These are phyloP conservation scores for Nipponia nippon DNA, from an alignment of 2,113 vertebrate genomes.

Conservation along the genomic window DNA sequence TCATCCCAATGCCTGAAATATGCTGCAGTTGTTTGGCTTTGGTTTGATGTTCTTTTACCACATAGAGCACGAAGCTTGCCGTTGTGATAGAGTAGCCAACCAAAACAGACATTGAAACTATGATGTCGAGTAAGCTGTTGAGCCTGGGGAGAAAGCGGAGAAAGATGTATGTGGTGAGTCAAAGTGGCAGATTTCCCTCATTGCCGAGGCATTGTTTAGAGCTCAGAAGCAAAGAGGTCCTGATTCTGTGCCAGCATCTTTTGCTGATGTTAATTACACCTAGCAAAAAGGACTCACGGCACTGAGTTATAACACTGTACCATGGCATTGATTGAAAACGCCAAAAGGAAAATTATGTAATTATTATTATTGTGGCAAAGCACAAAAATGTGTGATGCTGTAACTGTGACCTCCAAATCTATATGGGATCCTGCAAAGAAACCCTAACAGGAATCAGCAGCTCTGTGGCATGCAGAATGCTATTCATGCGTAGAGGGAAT, in stretches of 20 bases:
- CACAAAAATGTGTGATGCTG: neutral
- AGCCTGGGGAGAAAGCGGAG: conserved; percentile 69
- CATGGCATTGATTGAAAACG: neutral
- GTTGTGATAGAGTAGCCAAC: conserved; percentile 93
- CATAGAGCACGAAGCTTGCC: conserved; percentile 90
- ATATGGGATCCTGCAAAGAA: neutral
- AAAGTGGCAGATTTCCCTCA: neutral
- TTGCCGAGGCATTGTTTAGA: neutral
- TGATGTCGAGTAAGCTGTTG: conserved; percentile 84
- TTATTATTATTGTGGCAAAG: neutral
- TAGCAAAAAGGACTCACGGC: neutral
- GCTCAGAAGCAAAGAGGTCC: neutral
- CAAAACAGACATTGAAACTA: conserved; percentile 88
- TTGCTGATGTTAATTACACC: neutral
- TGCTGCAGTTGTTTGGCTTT: conserved; percentile 93
- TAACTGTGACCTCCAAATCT: neutral
- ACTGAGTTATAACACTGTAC: neutral
- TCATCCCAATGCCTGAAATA: conserved; percentile 89
- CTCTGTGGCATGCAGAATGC: neutral
- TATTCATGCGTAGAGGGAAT: neutral
- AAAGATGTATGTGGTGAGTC: neutral
- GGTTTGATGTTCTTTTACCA: conserved; percentile 88
- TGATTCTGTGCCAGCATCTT: neutral
- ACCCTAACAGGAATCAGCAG: neutral
- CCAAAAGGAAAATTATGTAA: neutral